phyloP scores from a whole-genome alignment of 2,797 vertebrate species.

The Ciconia nigra region DNA sequence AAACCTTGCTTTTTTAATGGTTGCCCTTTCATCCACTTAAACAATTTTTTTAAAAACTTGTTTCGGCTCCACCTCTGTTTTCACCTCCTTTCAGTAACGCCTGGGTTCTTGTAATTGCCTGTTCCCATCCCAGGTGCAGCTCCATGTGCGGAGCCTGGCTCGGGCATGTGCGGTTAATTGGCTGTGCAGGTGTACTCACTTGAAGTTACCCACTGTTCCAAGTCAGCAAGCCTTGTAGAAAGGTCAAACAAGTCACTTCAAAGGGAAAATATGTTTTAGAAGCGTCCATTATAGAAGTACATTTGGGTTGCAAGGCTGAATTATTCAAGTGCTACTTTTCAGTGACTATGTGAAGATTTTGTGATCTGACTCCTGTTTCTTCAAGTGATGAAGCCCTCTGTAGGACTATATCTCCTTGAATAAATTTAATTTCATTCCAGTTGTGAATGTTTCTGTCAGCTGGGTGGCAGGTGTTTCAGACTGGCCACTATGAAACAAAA shows the following conservation, averaged over 20 bases:
- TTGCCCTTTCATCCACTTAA: background rate
- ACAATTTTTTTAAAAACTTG: background rate
- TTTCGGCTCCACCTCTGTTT: background rate
- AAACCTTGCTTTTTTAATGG: background rate
- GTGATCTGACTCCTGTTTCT: background rate
- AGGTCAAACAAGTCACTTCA: background rate
- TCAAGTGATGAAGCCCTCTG: background rate
- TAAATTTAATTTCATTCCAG: background rate
- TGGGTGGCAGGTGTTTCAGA: background rate
- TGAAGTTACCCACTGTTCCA: background rate
- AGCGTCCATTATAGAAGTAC: background rate
- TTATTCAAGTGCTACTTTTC: background rate
- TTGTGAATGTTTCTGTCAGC: background rate
- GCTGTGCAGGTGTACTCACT: background rate
- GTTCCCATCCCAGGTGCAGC: background rate
- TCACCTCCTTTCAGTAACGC: background rate
- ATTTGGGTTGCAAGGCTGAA: background rate
- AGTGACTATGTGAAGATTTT: background rate
- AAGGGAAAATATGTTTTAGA: background rate
- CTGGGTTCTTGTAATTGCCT: background rate
- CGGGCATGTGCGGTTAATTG: background rate
- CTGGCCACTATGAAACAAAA: background rate
- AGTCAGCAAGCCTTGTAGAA: background rate
- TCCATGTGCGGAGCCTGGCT: background rate
- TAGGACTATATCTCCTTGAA: background rate